These are phyloP conservation scores for Keiferia lycopersicella DNA, from an alignment of 2,888 invertebrate genomes.

Conservation along the genomic window DNA sequence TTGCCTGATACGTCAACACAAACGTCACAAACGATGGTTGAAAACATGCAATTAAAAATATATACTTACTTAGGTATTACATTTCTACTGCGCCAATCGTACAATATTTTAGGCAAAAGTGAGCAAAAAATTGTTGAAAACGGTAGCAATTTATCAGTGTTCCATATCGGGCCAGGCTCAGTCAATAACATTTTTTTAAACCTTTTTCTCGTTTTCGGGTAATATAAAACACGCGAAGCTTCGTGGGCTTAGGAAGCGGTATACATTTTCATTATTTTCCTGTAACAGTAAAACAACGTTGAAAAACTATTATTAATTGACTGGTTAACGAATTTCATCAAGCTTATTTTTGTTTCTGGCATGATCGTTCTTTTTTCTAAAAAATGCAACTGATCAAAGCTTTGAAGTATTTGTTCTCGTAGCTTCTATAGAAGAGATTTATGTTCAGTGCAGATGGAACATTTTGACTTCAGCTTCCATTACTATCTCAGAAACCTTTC, in stretches of 20 bases:
- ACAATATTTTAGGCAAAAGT: slow-evolving; percentile 50
- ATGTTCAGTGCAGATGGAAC: background rate
- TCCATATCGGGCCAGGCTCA: slow-evolving; percentile 66
- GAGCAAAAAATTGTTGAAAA: slow-evolving; percentile 61
- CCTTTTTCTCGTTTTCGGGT: slow-evolving; percentile 69
- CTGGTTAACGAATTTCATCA: background rate
- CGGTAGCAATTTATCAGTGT: slow-evolving; percentile 75
- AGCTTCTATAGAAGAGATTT: background rate
- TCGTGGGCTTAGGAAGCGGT: slow-evolving; percentile 59
- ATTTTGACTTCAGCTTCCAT: background rate
- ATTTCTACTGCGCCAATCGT: slow-evolving; percentile 46
- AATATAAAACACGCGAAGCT: slow-evolving; percentile 73
- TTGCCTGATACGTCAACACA: slow-evolving; percentile 57
- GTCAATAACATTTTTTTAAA: slow-evolving; percentile 69
- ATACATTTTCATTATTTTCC: slow-evolving; percentile 66
- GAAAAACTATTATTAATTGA: slow-evolving; percentile 69
- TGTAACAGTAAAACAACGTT: slow-evolving; percentile 62
- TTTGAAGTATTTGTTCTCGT: background rate
- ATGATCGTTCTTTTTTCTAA: no score
- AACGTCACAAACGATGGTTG: slow-evolving; percentile 43
- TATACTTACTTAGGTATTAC: slow-evolving; percentile 45
- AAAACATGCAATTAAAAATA: slow-evolving; percentile 58
- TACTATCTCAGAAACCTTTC: slow-evolving; percentile 1
- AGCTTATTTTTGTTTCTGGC: slow-evolving; percentile 42
- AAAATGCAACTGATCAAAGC: no score